Evolutionary conservation across 2,888 invertebrate genomes (phyloP), one percentile per base, ranked within the genome.

Genomic region (Plebejus melissa): DNA sequence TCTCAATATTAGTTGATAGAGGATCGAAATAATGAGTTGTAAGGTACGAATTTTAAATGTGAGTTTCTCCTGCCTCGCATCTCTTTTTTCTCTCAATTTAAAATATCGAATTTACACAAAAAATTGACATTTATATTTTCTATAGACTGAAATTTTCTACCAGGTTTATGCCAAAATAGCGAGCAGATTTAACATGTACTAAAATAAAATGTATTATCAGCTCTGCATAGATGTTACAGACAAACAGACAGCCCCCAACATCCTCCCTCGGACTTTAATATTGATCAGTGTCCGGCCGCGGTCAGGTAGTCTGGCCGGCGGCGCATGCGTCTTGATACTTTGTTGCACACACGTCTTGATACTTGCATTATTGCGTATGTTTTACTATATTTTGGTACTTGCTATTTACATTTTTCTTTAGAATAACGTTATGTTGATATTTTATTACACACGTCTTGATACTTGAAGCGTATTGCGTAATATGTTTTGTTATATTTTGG

Each of bases 201-300:
- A 16, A 16, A 41, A 13, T n/a, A 71, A 74, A n/a, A 22, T 22
- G 57, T 70, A 81, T 77, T 78, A 87, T 6, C 90, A 84, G n/a
- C 91, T 90, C 88, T 80, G 83, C 85, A 80, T 11, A 83, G 1
- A 82, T 88, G 78, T 60, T 74, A 88, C 90, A 93, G 90, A 93
- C 92, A 93, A 93, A 93, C 93, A 92, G 93, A 91, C 91, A 90
- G 86, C 81, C 92, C 90, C 91, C 90, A 82, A 90, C 91, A 88
- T 92, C 91, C 93, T 91, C 93, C 93, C 93, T 90, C 88, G 93
- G 92, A 92, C 91, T 91, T 93, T 94, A 93, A 94, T 94, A 94
- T 94, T 94, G 94, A 94, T 94, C 94, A 94, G 92, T 94, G 94
- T 94, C 94, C 94, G 84, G 93, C 86, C 91, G 94, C 94, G 94